Evolutionary conservation across 1,140 invertebrate genomes (phyloP).

Genomic region (Aphidius ervi): DNA sequence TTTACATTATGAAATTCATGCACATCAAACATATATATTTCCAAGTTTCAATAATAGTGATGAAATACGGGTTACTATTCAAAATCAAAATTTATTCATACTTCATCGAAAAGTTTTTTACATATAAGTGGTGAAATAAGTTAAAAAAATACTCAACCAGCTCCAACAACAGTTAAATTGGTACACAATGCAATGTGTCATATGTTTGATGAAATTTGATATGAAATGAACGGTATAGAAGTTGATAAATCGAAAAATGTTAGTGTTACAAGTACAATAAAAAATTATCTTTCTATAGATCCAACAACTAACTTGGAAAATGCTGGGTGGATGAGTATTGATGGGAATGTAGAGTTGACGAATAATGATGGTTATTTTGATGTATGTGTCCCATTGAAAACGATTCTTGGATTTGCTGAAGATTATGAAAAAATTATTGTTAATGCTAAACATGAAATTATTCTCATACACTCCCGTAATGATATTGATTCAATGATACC

Average conservation of each 20-base stretch:
- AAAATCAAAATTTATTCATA: slow-evolving; percentile 41
- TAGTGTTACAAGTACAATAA: slow-evolving; percentile 43
- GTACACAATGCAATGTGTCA: slow-evolving; percentile 36
- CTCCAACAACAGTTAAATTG: slow-evolving; percentile 20
- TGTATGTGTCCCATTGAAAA: slow-evolving; percentile 22
- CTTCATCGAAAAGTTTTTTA: slow-evolving; percentile 36
- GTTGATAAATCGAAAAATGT: slow-evolving; percentile 46
- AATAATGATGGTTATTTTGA: slow-evolving; percentile 20
- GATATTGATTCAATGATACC: slow-evolving; percentile 19
- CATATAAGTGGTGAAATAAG: slow-evolving; percentile 35
- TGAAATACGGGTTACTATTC: slow-evolving; percentile 3
- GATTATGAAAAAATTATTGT: slow-evolving; percentile 29
- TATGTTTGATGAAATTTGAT: slow-evolving; percentile 39
- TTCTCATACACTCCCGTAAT: not conserved
- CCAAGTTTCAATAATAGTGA: slow-evolving; percentile 3
- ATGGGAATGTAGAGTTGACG: not conserved
- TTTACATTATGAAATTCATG: no score
- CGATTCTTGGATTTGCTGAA: slow-evolving; percentile 29
- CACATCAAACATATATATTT: slow-evolving; percentile 2
- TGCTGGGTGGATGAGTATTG: slow-evolving; percentile 14
- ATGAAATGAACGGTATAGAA: slow-evolving; percentile 46
- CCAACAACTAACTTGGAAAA: slow-evolving; percentile 25
- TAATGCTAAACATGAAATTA: slow-evolving; percentile 24
- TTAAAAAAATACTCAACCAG: slow-evolving; percentile 23
- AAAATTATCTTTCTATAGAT: slow-evolving; percentile 31